A percentile compares a stretch with the other conserved stretches of the same genome.
phyloP scores from a whole-genome alignment of 1,140 invertebrate species.

The Drosophila parvula region DNA sequence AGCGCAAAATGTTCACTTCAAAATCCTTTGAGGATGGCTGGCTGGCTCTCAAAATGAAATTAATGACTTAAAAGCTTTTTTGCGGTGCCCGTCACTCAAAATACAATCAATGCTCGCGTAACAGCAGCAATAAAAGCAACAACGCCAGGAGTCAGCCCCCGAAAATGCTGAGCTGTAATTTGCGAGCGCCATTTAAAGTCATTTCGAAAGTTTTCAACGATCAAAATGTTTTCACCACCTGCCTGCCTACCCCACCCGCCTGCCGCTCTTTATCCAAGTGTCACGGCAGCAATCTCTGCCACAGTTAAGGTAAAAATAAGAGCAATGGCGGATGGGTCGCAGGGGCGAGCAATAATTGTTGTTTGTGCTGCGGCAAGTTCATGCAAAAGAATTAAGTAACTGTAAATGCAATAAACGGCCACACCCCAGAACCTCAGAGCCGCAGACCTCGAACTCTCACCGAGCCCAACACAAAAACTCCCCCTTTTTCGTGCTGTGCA shows the following conservation, averaged over 20 bases:
- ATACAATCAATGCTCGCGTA: slow-evolving; percentile 75
- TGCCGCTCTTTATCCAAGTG: slow-evolving; percentile 33
- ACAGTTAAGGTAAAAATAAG: slow-evolving; percentile 33
- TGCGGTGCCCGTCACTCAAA: slow-evolving; percentile 80
- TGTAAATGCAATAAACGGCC: slow-evolving; percentile 75
- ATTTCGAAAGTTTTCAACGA: slow-evolving; percentile 69
- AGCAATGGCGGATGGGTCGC: neutral
- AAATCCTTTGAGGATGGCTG: slow-evolving; percentile 70
- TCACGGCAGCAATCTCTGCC: slow-evolving; percentile 39
- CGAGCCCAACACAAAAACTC: neutral
- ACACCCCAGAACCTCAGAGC: slow-evolving; percentile 26
- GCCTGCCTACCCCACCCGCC: slow-evolving; percentile 5
- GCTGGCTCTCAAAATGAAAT: slow-evolving; percentile 70
- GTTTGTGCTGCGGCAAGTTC: slow-evolving; percentile 80
- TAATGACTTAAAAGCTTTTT: slow-evolving; percentile 82
- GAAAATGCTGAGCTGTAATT: slow-evolving; percentile 65
- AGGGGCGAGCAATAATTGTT: slow-evolving; percentile 74
- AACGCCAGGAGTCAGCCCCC: slow-evolving; percentile 7
- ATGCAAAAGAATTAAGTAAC: slow-evolving; percentile 81
- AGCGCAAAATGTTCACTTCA: slow-evolving; percentile 69
- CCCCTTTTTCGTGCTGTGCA: neutral
- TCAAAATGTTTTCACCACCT: slow-evolving; percentile 67
- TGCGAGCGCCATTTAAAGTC: slow-evolving; percentile 65
- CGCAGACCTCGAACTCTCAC: slow-evolving; percentile 7
- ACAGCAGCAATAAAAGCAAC: slow-evolving; percentile 50